Conservation (phyloP, 2,888 invertebrate genomes). For the Noctuana brunneofusca region DNA sequence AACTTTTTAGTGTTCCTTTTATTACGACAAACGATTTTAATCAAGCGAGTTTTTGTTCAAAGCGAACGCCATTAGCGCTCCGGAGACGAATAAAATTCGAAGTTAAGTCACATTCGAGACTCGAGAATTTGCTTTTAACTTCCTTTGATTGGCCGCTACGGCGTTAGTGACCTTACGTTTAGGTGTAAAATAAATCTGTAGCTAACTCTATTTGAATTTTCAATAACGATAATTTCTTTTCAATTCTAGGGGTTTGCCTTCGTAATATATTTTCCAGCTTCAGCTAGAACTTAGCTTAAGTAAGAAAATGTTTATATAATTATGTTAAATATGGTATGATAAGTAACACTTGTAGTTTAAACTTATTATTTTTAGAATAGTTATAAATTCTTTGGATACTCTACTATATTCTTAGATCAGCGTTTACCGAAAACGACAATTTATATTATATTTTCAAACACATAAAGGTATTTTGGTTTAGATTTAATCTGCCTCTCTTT, state of each 20-base stretch:
- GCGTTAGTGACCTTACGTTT: conserved; percentile 52
- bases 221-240: conserved; percentile 37
- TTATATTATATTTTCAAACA: too few relatives aligned
- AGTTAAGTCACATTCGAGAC: conserved; percentile 70
- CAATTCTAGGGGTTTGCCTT: conserved; percentile 10
- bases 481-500: too few relatives aligned
- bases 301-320: too few relatives aligned
- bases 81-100: conserved; percentile 72
- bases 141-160: conserved; percentile 66
- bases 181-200: conserved; percentile 51
- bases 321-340: too few relatives aligned
- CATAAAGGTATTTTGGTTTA: too few relatives aligned
- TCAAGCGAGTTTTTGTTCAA: conserved; percentile 80
- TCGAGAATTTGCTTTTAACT: conserved; percentile 74
- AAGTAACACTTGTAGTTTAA: too few relatives aligned
- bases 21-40: conserved; percentile 83
- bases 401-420: too few relatives aligned
- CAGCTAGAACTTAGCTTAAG: too few relatives aligned
- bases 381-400: too few relatives aligned
- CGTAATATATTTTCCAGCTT: too few relatives aligned
- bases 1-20: conserved; percentile 81
- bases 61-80: conserved; percentile 73
- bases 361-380: too few relatives aligned
- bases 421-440: too few relatives aligned
- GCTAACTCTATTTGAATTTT: conserved; percentile 47